These are phyloP conservation scores for Drosophila kikkawai DNA, from an alignment of 1,140 invertebrate species.

Conservation along the genomic window DNA sequence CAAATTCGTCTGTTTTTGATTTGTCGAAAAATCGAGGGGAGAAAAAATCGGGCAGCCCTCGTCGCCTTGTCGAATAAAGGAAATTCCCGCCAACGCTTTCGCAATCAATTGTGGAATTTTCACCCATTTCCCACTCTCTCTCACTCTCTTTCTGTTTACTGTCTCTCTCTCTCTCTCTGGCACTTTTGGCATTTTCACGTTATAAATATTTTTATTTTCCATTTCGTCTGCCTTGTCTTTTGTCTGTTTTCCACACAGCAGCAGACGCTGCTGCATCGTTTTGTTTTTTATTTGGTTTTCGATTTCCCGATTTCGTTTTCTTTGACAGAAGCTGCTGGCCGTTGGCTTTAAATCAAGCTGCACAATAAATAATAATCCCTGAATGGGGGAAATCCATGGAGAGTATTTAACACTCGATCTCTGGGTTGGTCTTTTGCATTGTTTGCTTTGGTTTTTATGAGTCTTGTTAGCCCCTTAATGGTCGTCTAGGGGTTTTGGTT, in stretches of 20 bases:
- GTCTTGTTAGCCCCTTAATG: constrained; percentile 50
- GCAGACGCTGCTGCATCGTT: constrained; percentile 47
- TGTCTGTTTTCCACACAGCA: constrained; percentile 28
- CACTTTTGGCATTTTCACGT: constrained; percentile 74
- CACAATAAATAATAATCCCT: constrained; percentile 65
- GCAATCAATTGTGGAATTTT: constrained; percentile 65
- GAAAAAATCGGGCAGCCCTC: constrained; percentile 16
- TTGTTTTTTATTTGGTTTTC: constrained; percentile 48
- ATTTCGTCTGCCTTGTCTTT: constrained; percentile 65
- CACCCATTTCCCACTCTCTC: constrained; percentile 14
- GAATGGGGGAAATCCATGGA: constrained; percentile 20
- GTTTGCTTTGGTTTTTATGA: constrained; percentile 55
- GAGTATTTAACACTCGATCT: constrained; percentile 14
- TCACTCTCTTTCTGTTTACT: not conserved
- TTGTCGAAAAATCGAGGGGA: constrained; percentile 71
- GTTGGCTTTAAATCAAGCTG: constrained; percentile 67
- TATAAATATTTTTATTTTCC: constrained; percentile 83
- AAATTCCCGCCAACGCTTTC: constrained; percentile 55
- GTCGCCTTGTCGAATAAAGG: constrained; percentile 21
- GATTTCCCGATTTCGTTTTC: constrained; percentile 65
- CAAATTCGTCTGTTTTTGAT: constrained; percentile 84
- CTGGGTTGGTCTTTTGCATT: constrained; percentile 38
- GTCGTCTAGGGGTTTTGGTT: not conserved
- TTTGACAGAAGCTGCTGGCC: constrained; percentile 36
- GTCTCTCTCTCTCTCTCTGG: constrained; percentile 5